phyloP scores from a whole-genome alignment of 2,113 vertebrate species.

The Ictidomys tridecemlineatus region DNA sequence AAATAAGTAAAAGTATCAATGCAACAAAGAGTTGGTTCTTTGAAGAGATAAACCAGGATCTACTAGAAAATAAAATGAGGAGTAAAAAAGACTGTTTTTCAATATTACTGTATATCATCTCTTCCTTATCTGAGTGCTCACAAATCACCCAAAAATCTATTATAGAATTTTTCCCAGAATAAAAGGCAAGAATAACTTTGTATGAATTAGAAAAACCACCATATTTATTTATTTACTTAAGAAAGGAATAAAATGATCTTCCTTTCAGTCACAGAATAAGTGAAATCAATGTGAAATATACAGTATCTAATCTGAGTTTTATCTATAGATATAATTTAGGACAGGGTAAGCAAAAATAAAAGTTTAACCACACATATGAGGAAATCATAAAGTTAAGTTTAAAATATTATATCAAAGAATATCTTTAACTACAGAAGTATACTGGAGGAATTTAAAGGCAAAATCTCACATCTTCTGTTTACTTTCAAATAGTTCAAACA shows the following conservation, averaged over 20 bases:
- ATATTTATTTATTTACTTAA: neutral
- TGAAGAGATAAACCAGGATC: neutral
- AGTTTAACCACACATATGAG: neutral
- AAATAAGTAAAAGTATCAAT: too few relatives aligned
- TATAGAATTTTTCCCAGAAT: neutral
- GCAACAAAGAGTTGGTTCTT: too few relatives aligned
- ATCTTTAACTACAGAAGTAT: neutral
- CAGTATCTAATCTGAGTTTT: neutral
- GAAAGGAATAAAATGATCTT: neutral
- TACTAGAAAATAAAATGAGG: constrained; percentile 5
- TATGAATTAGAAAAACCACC: neutral
- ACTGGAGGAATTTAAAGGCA: constrained; percentile 17
- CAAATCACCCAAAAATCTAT: constrained; percentile 10
- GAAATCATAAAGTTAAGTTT: constrained; percentile 36
- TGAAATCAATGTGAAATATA: neutral
- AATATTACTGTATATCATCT: neutral
- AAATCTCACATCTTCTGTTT: neutral
- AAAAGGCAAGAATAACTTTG: constrained; percentile 15
- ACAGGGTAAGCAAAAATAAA: neutral
- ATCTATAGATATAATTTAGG: constrained; percentile 18
- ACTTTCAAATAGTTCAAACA: neutral
- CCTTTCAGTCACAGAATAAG: neutral
- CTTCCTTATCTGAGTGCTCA: neutral
- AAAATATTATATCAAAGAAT: neutral
- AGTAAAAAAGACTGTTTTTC: neutral